Percentiles rank a stretch among this genome's conserved stretches.
These are phyloP conservation scores for Cerastoderma edule DNA, from an alignment of 2,888 invertebrate genomes.

Conservation along the genomic window DNA sequence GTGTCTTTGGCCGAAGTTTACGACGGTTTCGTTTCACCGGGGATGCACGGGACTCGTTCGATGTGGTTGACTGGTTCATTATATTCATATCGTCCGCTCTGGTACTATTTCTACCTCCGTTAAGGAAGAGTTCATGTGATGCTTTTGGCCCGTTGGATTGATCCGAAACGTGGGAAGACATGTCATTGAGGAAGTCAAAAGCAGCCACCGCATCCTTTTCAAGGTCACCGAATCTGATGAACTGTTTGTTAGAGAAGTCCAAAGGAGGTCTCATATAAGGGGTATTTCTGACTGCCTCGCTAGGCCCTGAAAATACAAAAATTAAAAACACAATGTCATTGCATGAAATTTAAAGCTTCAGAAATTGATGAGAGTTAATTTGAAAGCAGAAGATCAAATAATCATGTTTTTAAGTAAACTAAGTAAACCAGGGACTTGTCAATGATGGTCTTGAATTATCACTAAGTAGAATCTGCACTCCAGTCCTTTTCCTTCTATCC, in stretches of 20 bases:
- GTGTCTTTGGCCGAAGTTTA: slow-evolving; percentile 47
- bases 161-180: slow-evolving; percentile 57
- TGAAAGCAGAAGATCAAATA: too few species aligned
- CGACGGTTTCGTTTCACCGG: slow-evolving; percentile 54
- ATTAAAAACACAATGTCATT: too few species aligned
- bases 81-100: slow-evolving; percentile 14
- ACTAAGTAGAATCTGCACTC: too few species aligned
- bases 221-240: slow-evolving; percentile 67
- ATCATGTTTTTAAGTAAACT: too few species aligned
- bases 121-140: slow-evolving; percentile 43
- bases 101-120: slow-evolving; percentile 24
- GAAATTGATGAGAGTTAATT: too few species aligned
- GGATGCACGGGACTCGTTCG: slow-evolving; percentile 47
- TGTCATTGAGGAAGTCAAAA: slow-evolving; percentile 75
- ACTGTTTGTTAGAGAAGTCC: slow-evolving; percentile 68
- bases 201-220: slow-evolving; percentile 76
- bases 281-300: not conserved
- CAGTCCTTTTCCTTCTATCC: too few species aligned
- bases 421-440: too few species aligned
- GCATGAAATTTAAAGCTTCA: too few species aligned
- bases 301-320: slow-evolving; percentile 58
- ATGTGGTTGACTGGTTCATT: slow-evolving; percentile 54
- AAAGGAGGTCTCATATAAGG: slow-evolving; percentile 51
- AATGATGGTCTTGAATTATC: too few species aligned
- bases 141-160: slow-evolving; percentile 42